phyloP scores from a whole-genome alignment of 2,888 invertebrate species.

The Cyaniris semiargus region DNA sequence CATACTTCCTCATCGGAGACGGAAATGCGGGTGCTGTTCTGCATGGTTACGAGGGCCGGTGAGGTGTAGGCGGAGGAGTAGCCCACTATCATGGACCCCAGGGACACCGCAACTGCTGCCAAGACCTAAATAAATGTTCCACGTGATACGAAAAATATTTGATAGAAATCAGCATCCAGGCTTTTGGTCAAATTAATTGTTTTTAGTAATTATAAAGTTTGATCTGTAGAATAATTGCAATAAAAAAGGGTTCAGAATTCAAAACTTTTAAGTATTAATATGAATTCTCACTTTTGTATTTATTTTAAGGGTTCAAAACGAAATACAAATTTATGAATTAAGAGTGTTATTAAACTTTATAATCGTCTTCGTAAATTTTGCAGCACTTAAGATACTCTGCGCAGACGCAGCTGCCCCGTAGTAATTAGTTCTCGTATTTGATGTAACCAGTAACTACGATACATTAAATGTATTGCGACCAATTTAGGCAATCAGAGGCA shows the following conservation, averaged over 20 bases:
- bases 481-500: constrained; percentile 70
- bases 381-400: background rate
- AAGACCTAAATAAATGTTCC: constrained; percentile 82
- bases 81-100: constrained; percentile 94
- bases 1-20: constrained; percentile 83
- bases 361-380: background rate
- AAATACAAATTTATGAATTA: too few species aligned
- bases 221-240: too few species aligned
- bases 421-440: constrained; percentile 16
- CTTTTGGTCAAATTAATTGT: background rate
- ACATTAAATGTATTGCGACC: constrained; percentile 57
- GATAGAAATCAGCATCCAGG: too few species aligned
- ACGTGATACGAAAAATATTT: background rate
- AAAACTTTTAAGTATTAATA: too few species aligned
- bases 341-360: background rate
- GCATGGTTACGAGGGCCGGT: constrained; percentile 90
- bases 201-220: too few species aligned
- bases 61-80: constrained; percentile 94
- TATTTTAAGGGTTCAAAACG: too few species aligned
- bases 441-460: too few species aligned
- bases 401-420: background rate
- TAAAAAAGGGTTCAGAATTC: too few species aligned
- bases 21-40: constrained; percentile 77
- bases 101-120: constrained; percentile 91
- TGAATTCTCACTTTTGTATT: too few species aligned